Conservation (phyloP, 2,113 vertebrate species). For the Burhinus bistriatus region DNA sequence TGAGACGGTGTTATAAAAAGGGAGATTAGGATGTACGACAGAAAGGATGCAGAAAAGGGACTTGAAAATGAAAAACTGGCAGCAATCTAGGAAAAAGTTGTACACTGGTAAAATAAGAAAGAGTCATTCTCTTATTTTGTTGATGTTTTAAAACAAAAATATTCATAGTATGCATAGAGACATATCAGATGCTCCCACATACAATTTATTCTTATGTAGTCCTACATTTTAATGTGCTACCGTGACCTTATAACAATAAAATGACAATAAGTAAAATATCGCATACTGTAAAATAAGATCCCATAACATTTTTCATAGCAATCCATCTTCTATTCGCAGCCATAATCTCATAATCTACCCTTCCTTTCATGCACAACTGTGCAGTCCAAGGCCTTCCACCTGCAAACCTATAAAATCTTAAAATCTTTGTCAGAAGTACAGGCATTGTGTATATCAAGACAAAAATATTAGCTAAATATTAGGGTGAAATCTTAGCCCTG, state of each 20-base stretch:
- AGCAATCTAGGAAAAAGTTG: constrained; percentile 15
- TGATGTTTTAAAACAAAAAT: background rate
- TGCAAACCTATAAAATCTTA: background rate
- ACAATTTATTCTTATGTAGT: background rate
- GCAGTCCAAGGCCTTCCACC: background rate
- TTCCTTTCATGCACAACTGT: background rate
- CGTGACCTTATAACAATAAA: background rate
- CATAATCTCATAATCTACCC: background rate
- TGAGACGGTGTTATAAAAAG: constrained; percentile 67
- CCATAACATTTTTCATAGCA: background rate
- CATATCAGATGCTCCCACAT: rapidly evolving
- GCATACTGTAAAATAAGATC: background rate
- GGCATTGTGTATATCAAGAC: background rate
- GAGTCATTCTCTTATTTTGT: background rate
- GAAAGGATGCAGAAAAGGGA: constrained; percentile 26
- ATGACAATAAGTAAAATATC: background rate
- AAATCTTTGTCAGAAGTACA: background rate
- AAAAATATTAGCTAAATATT: background rate
- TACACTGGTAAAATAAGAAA: background rate
- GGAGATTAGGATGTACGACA: constrained; percentile 41
- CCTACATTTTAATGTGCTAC: background rate
- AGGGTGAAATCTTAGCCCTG: background rate
- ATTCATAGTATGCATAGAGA: background rate
- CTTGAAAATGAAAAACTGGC: constrained; percentile 20
- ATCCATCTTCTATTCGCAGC: background rate